A percentile compares a stretch with the other conserved stretches of the same genome.
These are phyloP conservation scores for Puma concolor DNA, from an alignment of 2,113 vertebrate species.

Conservation along the genomic window DNA sequence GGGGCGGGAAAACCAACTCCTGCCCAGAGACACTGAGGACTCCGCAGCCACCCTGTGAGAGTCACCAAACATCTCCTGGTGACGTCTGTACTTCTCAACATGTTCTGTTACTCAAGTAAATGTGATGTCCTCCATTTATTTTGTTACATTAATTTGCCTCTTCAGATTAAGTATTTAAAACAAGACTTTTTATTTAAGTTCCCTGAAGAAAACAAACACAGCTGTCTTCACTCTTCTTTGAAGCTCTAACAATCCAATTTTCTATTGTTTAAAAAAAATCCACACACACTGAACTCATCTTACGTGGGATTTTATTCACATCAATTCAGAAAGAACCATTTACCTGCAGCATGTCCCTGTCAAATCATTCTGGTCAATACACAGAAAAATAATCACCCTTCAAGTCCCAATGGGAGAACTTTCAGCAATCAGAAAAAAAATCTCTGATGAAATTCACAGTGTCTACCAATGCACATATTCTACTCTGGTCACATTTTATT, in stretches of 20 bases:
- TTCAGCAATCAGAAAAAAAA: not conserved
- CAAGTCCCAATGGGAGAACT: slow-evolving; percentile 15
- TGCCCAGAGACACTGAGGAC: not conserved
- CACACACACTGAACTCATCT: slow-evolving; percentile 66
- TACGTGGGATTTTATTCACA: slow-evolving; percentile 5
- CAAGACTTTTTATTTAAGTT: slow-evolving; percentile 79
- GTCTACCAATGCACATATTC: not conserved
- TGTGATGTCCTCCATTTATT: slow-evolving; percentile 22
- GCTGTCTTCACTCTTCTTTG: slow-evolving; percentile 72
- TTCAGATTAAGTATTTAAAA: slow-evolving; percentile 76
- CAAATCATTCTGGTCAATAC: slow-evolving; percentile 42
- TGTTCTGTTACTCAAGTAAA: slow-evolving; percentile 68
- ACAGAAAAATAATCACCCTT: not conserved
- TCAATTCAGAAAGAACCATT: not conserved
- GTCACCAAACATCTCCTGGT: not conserved
- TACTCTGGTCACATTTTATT: not conserved
- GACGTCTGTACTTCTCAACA: slow-evolving; percentile 32
- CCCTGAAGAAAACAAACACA: slow-evolving; percentile 76
- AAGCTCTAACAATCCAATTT: slow-evolving; percentile 66
- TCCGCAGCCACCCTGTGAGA: not conserved
- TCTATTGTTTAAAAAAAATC: not conserved
- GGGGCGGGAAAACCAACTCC: not conserved
- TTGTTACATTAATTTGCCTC: slow-evolving; percentile 40
- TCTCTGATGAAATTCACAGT: not conserved
- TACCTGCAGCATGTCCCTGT: slow-evolving; percentile 60